These are phyloP conservation scores for Struthio camelus DNA, from an alignment of 2,113 vertebrate genomes.

Conservation along the genomic window DNA sequence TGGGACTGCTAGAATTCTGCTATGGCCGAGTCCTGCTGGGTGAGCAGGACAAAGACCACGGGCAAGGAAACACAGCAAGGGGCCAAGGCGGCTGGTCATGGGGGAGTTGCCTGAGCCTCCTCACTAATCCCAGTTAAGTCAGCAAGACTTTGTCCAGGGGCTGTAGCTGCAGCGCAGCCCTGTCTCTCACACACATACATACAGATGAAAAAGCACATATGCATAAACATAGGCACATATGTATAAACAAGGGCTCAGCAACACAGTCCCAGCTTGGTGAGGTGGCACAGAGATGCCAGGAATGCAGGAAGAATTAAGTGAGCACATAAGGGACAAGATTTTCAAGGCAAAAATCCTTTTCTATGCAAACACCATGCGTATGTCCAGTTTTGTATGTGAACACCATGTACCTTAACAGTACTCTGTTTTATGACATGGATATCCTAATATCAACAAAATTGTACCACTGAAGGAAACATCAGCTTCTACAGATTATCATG, in stretches of 20 bases:
- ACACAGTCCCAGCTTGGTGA: neutral
- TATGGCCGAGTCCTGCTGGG: rapidly evolving
- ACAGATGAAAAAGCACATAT: neutral
- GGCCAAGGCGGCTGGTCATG: no score
- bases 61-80: neutral
- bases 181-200: neutral
- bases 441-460: neutral
- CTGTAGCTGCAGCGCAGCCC: neutral
- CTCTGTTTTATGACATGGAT: neutral
- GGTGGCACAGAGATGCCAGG: neutral
- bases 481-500: neutral
- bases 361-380: no score
- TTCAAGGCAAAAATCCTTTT: neutral
- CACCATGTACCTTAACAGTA: neutral
- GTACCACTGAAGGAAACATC: neutral
- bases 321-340: rapidly evolving
- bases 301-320: neutral
- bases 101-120: neutral
- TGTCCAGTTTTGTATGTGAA: no score
- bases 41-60: neutral
- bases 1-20: neutral
- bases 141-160: neutral
- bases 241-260: neutral
- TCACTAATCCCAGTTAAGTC: neutral
- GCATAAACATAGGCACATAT: neutral